Evolutionary conservation across 2,113 vertebrate genomes (phyloP), one percentile per base, ranked within the genome.

Genomic region (Notothenia coriiceps): DNA sequence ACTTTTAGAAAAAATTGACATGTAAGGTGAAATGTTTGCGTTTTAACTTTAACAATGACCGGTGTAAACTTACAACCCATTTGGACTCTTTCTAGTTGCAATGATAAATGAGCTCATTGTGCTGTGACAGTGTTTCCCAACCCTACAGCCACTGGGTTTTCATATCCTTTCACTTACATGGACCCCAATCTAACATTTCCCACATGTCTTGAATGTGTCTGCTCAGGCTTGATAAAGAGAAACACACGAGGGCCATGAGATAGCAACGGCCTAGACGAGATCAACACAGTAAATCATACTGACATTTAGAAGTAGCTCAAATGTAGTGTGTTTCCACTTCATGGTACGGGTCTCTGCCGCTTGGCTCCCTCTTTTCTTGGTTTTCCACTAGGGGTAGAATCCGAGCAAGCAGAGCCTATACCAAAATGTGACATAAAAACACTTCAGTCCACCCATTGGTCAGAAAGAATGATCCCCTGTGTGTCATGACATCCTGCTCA

Each of bases 191-290:
- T 66, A 2, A 72, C 49, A 44, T 71, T 40, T 68, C 2, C 12
- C 2, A 10, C 2, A 62, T 57, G 18, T n/a, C 10, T 20, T 33
- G 9, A 52, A 67, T 51, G 29, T 13, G 47, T 62, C 44, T 67
- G 47, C 69, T 70, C 43, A 33, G 57, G 14, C 33, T 50, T 55
- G 56, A 78, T 68, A 65, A 56, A 78, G 47, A 68, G 50, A 51
- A 61, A 77, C 2, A 25, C 22, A 66, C 35, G 50, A 5, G 11
- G 56, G 33, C 8, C n/a, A 10, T 14, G 7, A 7, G 2, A 66
- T 57, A 15, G 49, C 59, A 25, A 63, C 8, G 1, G 2, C 18
- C n/a, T 7, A 56, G 43, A 70, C 60, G 61, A 72, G 47, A 64
- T 60, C 52, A 50, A 40, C 35, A 66, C 29, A 66, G 6, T 75